These are phyloP conservation scores for Ictalurus furcatus DNA, from an alignment of 2,113 vertebrate genomes.

Conservation along the genomic window DNA sequence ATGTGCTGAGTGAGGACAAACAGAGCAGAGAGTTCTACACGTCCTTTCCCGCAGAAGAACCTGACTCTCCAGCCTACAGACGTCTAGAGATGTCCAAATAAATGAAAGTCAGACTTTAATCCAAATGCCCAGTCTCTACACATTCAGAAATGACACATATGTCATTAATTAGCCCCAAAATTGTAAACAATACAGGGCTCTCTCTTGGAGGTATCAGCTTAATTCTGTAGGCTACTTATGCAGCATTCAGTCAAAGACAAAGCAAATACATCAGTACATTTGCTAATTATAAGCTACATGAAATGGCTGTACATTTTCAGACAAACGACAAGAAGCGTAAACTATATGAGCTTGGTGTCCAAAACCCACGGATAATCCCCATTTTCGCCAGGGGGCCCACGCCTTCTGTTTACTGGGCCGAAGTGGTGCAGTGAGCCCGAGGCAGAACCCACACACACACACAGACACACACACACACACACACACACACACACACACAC, in stretches of 20 bases:
- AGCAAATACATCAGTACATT: conserved; percentile 56
- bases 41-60: neutral
- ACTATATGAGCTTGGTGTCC: conserved; percentile 53
- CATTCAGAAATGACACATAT: neutral
- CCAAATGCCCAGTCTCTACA: neutral
- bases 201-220: neutral
- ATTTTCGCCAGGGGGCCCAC: conserved; percentile 63
- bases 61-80: neutral
- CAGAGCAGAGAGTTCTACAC: neutral
- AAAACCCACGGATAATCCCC: conserved; percentile 65
- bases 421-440: conserved; percentile 58
- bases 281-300: conserved; percentile 10
- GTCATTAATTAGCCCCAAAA: neutral
- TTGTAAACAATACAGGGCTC: neutral
- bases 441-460: conserved; percentile 57
- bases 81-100: neutral
- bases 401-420: conserved; percentile 64
- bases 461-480: conserved; percentile 64
- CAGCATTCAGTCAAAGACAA: conserved; percentile 52
- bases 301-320: conserved; percentile 34
- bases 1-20: neutral
- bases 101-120: neutral
- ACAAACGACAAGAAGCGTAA: conserved; percentile 62
- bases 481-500: conserved; percentile 64
- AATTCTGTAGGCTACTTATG: conserved; percentile 31